phyloP scores from a whole-genome alignment of 2,888 invertebrate species.

The Euplagia quadripunctaria region DNA sequence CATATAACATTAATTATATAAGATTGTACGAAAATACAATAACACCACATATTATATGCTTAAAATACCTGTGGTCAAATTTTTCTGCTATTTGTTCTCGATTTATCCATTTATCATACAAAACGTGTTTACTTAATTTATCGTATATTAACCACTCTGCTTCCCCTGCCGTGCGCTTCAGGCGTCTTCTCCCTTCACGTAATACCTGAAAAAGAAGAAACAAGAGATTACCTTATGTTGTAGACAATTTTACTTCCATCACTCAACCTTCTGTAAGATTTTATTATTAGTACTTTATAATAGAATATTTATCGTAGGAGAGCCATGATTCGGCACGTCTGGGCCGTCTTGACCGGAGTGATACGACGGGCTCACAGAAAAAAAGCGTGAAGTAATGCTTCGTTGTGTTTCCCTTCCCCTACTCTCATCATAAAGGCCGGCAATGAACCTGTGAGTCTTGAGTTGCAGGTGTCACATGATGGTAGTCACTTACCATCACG shows the following conservation, averaged over 20 bases:
- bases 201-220: constrained; percentile 5
- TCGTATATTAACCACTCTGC: not conserved
- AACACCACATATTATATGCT: not conserved
- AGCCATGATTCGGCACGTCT: no score
- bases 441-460: no score
- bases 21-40: not conserved
- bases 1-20: not conserved
- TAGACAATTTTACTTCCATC: not conserved
- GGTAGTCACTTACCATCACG: no score
- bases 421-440: no score
- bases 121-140: not conserved
- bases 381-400: no score
- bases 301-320: no score
- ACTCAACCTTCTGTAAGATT: no score
- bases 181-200: not conserved
- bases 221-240: not conserved
- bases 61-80: not conserved
- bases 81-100: not conserved
- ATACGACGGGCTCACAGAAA: no score
- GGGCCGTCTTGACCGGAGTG: no score
- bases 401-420: no score
- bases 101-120: not conserved
- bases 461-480: no score
- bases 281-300: no score
- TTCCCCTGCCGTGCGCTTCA: not conserved